These are phyloP conservation scores for Sceloporus undulatus DNA, from an alignment of 2,113 vertebrate species.

Conservation along the genomic window DNA sequence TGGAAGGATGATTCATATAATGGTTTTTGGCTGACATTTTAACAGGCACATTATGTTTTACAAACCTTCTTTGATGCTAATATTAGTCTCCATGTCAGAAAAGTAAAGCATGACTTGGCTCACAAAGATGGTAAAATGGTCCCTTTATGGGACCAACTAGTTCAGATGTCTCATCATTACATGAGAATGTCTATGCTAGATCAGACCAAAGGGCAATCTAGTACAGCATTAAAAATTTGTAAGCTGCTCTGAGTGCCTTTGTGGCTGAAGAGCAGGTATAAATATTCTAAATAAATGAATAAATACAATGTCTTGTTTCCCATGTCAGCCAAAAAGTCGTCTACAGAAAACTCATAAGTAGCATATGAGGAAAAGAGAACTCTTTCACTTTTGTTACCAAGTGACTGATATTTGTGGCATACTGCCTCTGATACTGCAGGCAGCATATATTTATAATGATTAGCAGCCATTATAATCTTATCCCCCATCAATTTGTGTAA, in stretches of 20 bases:
- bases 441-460: neutral
- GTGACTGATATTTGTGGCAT: neutral
- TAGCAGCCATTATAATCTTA: neutral
- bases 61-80: conserved; percentile 9
- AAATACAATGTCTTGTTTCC: neutral
- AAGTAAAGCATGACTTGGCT: neutral
- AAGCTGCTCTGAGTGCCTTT: no score
- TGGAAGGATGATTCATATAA: neutral
- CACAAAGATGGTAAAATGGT: neutral
- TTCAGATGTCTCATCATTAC: neutral
- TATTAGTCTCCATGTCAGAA: conserved; percentile 10
- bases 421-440: neutral
- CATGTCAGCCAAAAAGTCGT: neutral
- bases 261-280: no score
- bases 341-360: neutral
- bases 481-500: neutral
- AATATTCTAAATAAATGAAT: no score
- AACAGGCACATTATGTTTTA: conserved; percentile 5
- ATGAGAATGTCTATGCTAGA: neutral
- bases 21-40: conserved; percentile 1
- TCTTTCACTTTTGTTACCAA: neutral
- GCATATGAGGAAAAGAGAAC: neutral
- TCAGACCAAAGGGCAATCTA: neutral
- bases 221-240: neutral
- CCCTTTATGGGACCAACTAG: neutral